Conservation (phyloP, 2,797 vertebrate genomes). For the Chloroceryle amazona region DNA sequence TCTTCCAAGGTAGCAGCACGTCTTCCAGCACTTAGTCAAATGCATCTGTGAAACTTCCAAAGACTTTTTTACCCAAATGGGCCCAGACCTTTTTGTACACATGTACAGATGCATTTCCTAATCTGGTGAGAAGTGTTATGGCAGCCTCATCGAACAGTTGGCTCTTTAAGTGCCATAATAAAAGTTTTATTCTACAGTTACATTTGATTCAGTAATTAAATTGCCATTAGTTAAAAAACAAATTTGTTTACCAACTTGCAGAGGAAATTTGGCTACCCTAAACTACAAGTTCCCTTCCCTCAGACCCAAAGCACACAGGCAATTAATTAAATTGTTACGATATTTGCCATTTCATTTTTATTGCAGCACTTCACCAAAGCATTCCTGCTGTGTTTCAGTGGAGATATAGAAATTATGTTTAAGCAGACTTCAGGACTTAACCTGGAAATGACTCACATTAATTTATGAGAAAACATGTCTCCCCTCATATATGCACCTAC, state of each 20-base stretch:
- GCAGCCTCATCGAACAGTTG: neutral
- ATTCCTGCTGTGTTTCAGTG: neutral
- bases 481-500: neutral
- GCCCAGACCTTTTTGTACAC: neutral
- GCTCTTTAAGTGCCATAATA: neutral
- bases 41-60: neutral
- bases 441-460: neutral
- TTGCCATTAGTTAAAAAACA: neutral
- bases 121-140: neutral
- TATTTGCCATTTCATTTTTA: conserved; percentile 31
- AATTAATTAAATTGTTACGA: neutral
- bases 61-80: neutral
- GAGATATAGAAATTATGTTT: neutral
- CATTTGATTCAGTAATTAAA: neutral
- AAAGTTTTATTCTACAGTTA: conserved; percentile 6
- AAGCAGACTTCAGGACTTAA: neutral
- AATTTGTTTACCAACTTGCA: neutral
- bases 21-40: neutral
- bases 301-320: neutral
- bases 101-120: neutral
- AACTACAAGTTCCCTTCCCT: neutral
- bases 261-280: neutral
- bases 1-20: neutral
- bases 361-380: neutral
- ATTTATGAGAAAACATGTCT: neutral